phyloP scores from a whole-genome alignment of 2,113 vertebrate genomes.

The Notothenia rossii region DNA sequence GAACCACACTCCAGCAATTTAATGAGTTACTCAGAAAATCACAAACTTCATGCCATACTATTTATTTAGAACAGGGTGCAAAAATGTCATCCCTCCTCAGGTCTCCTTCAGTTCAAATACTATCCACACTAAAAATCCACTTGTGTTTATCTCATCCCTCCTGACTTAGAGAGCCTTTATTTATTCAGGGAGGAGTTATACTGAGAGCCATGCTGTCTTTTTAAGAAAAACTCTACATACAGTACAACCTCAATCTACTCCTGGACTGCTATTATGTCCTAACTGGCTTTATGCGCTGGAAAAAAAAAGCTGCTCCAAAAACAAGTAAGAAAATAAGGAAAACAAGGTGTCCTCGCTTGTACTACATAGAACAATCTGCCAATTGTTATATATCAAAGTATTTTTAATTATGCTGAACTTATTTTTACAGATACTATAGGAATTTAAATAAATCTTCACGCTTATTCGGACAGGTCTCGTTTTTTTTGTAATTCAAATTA shows the following conservation, averaged over 20 bases:
- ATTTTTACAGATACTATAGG: background rate
- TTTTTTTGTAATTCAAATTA: background rate
- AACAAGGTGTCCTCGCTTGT: no score
- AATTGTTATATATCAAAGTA: background rate
- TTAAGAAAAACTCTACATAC: no score
- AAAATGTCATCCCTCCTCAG: background rate
- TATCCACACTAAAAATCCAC: background rate
- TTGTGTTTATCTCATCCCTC: background rate
- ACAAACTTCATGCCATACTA: slow-evolving; percentile 5
- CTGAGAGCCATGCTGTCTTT: no score
- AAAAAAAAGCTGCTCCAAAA: no score
- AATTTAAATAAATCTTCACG: background rate
- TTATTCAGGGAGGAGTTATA: no score
- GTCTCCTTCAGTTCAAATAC: background rate
- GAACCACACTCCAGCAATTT: slow-evolving; percentile 21
- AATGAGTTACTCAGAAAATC: slow-evolving; percentile 22
- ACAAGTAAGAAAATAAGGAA: no score
- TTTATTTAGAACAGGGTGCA: slow-evolving; percentile 14
- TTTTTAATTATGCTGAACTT: background rate
- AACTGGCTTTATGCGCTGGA: background rate
- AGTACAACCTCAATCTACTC: background rate
- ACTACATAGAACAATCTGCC: no score
- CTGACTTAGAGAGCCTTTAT: no score
- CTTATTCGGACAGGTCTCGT: background rate
- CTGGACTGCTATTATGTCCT: background rate